These are phyloP conservation scores for Zaprionus lineosus DNA, from an alignment of 2,888 invertebrate genomes.

Conservation along the genomic window DNA sequence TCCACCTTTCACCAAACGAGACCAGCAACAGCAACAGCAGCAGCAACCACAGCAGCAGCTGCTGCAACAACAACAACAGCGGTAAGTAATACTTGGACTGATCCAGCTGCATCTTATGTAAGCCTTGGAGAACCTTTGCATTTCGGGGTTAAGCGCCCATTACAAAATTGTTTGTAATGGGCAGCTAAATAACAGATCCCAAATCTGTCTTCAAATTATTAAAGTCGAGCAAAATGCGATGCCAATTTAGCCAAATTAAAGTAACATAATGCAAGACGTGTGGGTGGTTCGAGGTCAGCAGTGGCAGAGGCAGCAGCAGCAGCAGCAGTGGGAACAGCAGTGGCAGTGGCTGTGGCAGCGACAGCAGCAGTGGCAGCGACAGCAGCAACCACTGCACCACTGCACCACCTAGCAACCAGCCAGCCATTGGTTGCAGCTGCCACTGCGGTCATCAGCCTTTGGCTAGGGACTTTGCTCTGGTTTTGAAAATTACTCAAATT, in stretches of 20 bases:
- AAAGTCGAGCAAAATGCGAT: constrained; percentile 60
- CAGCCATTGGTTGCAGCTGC: not conserved
- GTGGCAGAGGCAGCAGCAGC: not conserved
- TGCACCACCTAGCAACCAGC: not conserved
- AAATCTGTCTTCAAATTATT: constrained; percentile 76
- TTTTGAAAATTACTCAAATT: constrained; percentile 58
- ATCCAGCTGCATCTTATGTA: constrained; percentile 43
- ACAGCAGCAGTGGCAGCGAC: not conserved
- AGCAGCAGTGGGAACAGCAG: not conserved
- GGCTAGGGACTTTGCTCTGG: constrained; percentile 33
- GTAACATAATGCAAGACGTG: constrained; percentile 72
- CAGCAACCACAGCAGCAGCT: constrained; percentile 8
- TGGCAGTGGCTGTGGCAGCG: too few relatives aligned
- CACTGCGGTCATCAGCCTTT: too few relatives aligned
- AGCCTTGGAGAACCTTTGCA: constrained; percentile 39
- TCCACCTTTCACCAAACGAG: constrained; percentile 69
- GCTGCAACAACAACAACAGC: constrained; percentile 9
- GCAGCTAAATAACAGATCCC: constrained; percentile 67
- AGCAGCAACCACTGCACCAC: constrained; percentile 1
- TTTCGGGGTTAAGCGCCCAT: constrained; percentile 69
- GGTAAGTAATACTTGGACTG: not conserved
- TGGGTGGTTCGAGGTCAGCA: constrained; percentile 64
- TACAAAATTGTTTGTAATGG: constrained; percentile 69
- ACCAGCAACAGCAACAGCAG: constrained; percentile 12
- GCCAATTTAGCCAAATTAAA: constrained; percentile 73